Conservation (phyloP, 2,113 vertebrate genomes). For the Scortum barcoo region DNA sequence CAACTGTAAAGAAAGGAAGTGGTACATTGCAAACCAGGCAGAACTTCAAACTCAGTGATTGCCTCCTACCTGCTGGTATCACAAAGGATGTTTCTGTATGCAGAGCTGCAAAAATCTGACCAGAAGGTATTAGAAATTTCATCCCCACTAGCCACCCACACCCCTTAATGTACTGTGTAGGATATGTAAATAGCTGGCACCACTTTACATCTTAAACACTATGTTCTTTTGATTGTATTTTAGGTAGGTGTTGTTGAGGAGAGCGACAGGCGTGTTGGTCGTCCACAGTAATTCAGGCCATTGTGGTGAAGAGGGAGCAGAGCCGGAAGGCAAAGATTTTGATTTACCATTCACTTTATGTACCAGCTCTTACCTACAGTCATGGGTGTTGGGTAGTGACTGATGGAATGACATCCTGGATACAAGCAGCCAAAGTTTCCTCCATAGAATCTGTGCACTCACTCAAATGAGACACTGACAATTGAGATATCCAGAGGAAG, state of each 20-base stretch:
- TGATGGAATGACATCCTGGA: background rate
- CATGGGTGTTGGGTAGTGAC: slow-evolving; percentile 6
- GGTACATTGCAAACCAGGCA: slow-evolving; percentile 78
- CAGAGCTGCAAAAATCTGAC: slow-evolving; percentile 43
- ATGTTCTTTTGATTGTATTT: background rate
- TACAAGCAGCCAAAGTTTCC: background rate
- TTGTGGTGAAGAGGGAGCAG: background rate
- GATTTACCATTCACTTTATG: background rate
- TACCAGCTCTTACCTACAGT: background rate
- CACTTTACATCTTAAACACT: background rate
- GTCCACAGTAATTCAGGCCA: background rate
- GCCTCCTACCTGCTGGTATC: slow-evolving; percentile 77
- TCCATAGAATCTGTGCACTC: no score
- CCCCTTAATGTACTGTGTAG: background rate
- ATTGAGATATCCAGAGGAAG: background rate
- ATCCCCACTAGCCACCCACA: background rate
- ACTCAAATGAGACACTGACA: background rate
- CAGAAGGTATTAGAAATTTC: slow-evolving; percentile 15
- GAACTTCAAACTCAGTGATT: slow-evolving; percentile 65
- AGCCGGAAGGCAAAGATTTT: background rate
- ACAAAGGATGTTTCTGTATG: slow-evolving; percentile 68
- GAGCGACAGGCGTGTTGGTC: background rate
- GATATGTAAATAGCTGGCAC: slow-evolving; percentile 15
- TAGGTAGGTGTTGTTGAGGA: background rate
- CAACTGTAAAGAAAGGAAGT: background rate